phyloP scores from a whole-genome alignment of 2,113 vertebrate species.

The Psittacula cyanocephala region DNA sequence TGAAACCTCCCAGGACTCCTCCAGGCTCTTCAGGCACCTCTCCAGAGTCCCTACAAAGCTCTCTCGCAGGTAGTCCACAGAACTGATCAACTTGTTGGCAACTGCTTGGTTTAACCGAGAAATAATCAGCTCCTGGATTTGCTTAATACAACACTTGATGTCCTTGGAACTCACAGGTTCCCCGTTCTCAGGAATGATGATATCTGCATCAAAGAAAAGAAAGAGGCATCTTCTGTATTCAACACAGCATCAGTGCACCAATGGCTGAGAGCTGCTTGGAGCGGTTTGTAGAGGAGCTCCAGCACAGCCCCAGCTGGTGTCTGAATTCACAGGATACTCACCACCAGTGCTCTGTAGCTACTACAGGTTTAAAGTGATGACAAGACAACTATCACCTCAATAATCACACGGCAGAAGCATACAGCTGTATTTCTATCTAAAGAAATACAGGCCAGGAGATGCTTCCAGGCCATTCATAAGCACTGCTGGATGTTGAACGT shows the following conservation, averaged over 20 bases:
- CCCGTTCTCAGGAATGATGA: conserved; percentile 89
- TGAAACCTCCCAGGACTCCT: conserved; percentile 86
- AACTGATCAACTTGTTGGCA: conserved; percentile 94
- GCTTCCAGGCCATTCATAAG: background rate
- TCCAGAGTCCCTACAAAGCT: conserved; percentile 97
- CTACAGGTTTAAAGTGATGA: background rate
- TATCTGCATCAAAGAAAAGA: conserved; percentile 71
- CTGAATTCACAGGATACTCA: accelerated
- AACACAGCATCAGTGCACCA: background rate
- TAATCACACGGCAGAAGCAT: background rate
- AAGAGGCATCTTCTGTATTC: background rate
- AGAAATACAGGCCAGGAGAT: background rate
- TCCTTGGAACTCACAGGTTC: conserved; percentile 91
- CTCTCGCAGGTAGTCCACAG: conserved; percentile 94
- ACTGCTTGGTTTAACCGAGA: conserved; percentile 92
- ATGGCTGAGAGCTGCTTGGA: background rate
- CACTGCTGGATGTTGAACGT: background rate
- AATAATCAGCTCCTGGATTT: conserved; percentile 97
- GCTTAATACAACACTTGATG: conserved; percentile 92
- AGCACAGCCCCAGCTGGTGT: background rate
- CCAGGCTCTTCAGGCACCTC: conserved; percentile 91
- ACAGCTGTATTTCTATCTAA: background rate
- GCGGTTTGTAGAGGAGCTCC: background rate
- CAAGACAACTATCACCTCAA: background rate
- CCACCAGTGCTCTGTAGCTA: background rate